Evolutionary conservation across 2,888 invertebrate species (phyloP).

Genomic region (Euphydryas editha): DNA sequence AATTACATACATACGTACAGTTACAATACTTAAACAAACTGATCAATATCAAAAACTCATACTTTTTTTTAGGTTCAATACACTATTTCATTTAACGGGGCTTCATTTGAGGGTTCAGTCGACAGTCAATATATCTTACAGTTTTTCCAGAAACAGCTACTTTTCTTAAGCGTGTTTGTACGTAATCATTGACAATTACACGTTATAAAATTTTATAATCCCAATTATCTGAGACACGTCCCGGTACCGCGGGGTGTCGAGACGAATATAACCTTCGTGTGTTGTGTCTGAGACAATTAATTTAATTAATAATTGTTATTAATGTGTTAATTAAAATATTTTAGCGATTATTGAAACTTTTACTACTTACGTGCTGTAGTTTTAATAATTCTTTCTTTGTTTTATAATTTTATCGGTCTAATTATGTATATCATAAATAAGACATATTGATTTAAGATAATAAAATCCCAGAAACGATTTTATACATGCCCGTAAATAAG

Average conservation of each 20-base stretch:
- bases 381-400: too few relatives aligned
- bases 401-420: too few relatives aligned
- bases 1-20: too few relatives aligned
- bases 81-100: background rate
- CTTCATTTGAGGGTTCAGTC: slow-evolving; percentile 6
- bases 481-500: too few relatives aligned
- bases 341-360: background rate
- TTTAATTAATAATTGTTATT: background rate
- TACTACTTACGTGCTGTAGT: too few relatives aligned
- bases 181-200: slow-evolving; percentile 35
- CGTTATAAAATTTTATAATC: slow-evolving; percentile 37
- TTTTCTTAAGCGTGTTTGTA: slow-evolving; percentile 12
- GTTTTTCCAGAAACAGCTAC: slow-evolving; percentile 23
- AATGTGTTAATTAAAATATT: background rate
- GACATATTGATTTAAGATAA: too few relatives aligned
- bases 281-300: background rate
- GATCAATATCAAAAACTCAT: too few relatives aligned
- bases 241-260: slow-evolving; percentile 14
- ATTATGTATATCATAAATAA: too few relatives aligned
- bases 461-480: too few relatives aligned
- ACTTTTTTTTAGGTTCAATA: background rate
- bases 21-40: too few relatives aligned
- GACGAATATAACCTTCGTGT: background rate
- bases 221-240: slow-evolving; percentile 23
- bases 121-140: slow-evolving; percentile 1